Evolutionary conservation across 1,140 invertebrate species (phyloP).

Genomic region (Diorhabda elongata): DNA sequence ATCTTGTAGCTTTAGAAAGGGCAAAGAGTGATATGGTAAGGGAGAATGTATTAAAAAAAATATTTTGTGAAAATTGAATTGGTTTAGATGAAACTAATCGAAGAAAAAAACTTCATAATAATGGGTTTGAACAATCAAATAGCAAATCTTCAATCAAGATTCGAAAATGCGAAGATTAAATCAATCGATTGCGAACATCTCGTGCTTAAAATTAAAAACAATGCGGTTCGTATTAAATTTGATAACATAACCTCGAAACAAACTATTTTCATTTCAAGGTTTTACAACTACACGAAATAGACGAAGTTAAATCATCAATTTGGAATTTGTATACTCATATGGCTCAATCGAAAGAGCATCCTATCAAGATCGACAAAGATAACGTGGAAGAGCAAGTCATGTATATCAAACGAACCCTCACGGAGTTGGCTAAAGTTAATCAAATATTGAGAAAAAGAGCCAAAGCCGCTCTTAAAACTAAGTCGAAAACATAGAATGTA

Average conservation of each 20-base stretch:
- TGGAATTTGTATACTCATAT: conserved; percentile 33
- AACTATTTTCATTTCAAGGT: conserved; percentile 10
- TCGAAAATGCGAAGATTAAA: conserved; percentile 30
- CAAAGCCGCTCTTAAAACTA: conserved; percentile 2
- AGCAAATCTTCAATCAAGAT: conserved; percentile 28
- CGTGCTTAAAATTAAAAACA: conserved; percentile 30
- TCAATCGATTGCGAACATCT: conserved; percentile 26
- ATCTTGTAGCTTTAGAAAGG: conserved; percentile 23
- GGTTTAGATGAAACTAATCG: conserved; percentile 30
- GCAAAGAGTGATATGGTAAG: conserved; percentile 25
- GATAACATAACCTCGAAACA: background rate
- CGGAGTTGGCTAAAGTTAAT: conserved; percentile 27
- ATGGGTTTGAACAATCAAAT: conserved; percentile 33
- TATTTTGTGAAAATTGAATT: background rate
- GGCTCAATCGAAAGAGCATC: conserved; percentile 26
- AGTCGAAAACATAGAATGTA: background rate
- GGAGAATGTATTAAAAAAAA: background rate
- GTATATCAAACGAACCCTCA: conserved; percentile 31
- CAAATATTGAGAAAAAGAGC: conserved; percentile 21
- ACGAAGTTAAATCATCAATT: conserved; percentile 29
- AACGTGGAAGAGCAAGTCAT: conserved; percentile 31
- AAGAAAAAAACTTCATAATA: conserved; percentile 31
- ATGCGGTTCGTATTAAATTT: conserved; percentile 19
- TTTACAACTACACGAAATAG: conserved; percentile 25
- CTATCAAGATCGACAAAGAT: conserved; percentile 27